Conservation (phyloP, 2,888 invertebrate species). For the Clusia tigrina region DNA sequence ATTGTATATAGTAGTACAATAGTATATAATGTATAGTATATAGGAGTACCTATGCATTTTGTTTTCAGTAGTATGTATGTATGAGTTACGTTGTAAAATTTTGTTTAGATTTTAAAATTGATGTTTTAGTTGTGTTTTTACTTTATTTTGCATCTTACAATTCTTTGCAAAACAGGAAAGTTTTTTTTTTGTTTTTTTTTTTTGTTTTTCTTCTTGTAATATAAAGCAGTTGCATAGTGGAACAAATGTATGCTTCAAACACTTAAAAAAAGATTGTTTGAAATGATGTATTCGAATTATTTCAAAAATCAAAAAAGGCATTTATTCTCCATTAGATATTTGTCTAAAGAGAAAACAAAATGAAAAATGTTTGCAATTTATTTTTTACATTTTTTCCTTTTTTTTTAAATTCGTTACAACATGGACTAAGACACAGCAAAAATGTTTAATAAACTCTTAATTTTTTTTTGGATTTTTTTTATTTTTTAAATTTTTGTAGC, state of each 20-base stretch:
- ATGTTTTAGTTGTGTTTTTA: slow-evolving; percentile 28
- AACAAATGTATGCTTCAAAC: background rate
- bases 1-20: slow-evolving; percentile 40
- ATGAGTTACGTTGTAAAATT: slow-evolving; percentile 26
- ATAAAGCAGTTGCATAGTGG: slow-evolving; percentile 30
- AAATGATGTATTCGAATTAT: slow-evolving; percentile 18
- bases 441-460: slow-evolving; percentile 44
- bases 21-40: slow-evolving; percentile 38
- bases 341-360: slow-evolving; percentile 1
- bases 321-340: slow-evolving; percentile 5
- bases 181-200: slow-evolving; percentile 16
- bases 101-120: slow-evolving; percentile 19
- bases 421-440: slow-evolving; percentile 66
- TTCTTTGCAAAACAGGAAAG: slow-evolving; percentile 7
- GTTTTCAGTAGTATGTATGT: slow-evolving; percentile 42
- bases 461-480: slow-evolving; percentile 23
- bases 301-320: slow-evolving; percentile 1
- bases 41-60: slow-evolving; percentile 40
- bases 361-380: slow-evolving; percentile 31
- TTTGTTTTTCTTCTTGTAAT: too few species aligned
- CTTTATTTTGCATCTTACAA: slow-evolving; percentile 15
- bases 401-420: slow-evolving; percentile 64
- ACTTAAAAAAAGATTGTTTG: background rate
- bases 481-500: slow-evolving; percentile 34
- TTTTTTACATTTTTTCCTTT: slow-evolving; percentile 22